phyloP scores from a whole-genome alignment of 2,888 invertebrate genomes.

The Agonum fuliginosum region DNA sequence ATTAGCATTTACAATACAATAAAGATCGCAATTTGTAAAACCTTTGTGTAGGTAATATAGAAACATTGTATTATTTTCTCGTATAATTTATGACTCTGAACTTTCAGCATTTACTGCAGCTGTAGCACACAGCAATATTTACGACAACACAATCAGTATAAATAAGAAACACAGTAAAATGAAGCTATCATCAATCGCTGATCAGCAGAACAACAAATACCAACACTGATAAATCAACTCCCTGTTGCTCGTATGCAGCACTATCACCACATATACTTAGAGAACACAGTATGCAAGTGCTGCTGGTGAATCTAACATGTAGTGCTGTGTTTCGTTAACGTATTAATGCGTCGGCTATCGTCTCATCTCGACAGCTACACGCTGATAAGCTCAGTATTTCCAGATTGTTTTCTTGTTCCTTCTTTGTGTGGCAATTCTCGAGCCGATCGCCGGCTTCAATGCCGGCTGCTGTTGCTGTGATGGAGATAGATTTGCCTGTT shows the following conservation, averaged over 20 bases:
- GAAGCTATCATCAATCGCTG: not conserved
- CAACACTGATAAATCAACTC: conserved; percentile 20
- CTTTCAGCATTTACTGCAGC: no score
- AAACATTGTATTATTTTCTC: no score
- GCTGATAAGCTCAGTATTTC: conserved; percentile 25
- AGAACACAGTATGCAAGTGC: not conserved
- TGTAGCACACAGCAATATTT: not conserved
- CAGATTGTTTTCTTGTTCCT: conserved; percentile 33
- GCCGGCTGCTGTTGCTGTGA: not conserved
- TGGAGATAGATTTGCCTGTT: conserved; percentile 19
- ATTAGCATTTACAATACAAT: no score
- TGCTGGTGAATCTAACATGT: conserved; percentile 13
- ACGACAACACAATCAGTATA: not conserved
- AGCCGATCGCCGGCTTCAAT: not conserved
- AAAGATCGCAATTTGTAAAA: no score
- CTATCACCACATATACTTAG: conserved; percentile 2
- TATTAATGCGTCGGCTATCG: conserved; percentile 48
- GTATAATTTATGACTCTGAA: no score
- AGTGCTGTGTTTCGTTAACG: conserved; percentile 29
- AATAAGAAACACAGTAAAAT: not conserved
- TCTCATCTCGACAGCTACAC: conserved; percentile 45
- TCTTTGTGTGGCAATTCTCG: conserved; percentile 3
- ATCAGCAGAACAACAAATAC: conserved; percentile 7
- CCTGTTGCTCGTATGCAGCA: conserved; percentile 2
- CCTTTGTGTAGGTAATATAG: no score